Base-by-base conservation (phyloP, 1,140 invertebrate species). In the Aphelenchoides besseyi region DNA sequence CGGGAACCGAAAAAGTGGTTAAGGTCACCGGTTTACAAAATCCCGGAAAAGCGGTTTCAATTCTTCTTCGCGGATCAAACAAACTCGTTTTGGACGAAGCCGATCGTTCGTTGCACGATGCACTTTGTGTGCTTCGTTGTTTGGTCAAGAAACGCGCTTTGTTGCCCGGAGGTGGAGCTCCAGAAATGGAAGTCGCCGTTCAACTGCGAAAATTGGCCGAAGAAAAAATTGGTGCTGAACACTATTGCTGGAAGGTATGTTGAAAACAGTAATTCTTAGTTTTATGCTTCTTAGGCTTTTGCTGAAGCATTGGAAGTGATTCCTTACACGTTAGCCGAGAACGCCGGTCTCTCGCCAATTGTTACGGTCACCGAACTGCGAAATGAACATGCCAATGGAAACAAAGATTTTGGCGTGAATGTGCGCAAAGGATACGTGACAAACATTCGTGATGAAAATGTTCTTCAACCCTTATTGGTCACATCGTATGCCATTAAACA, bases 271-370 rank as follows among this genome's bases (percentile, higher is more conserved):
- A 18, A 2, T 61, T 2, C 59, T 61, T 53, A 0, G 23, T 37
- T 52, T 32, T 86, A 86, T 74, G 89, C 91, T 74, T 71, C 67
- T 69, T 41, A 73, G 71, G 94, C 93, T 0, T 99, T 93, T 88
- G 94, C 95, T 5, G 92, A 97, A 85, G 94, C 96, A 0, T 87
- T 99, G 28, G 95, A 98, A 87, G 90, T 98, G 2, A 92, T 99
- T 83, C 97, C 97, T 1, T 95, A 91, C 62, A 99, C 97, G 1
- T 87, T 99, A 64, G 94, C 97, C n/a, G 97, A 99, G 87, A 99
- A 99, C 86, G 95, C 96, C 29, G 96, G 97, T n/a, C 87, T 99
- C 1, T 98, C 96, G 87, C 91, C 97, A 0, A 97, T 99, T 84
- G 86, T 91, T 59, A 98, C 95, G 0, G 95, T 99, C 0, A 98